Evolutionary conservation across 1,140 invertebrate species (phyloP).

Genomic region (Euborellia annulipes): DNA sequence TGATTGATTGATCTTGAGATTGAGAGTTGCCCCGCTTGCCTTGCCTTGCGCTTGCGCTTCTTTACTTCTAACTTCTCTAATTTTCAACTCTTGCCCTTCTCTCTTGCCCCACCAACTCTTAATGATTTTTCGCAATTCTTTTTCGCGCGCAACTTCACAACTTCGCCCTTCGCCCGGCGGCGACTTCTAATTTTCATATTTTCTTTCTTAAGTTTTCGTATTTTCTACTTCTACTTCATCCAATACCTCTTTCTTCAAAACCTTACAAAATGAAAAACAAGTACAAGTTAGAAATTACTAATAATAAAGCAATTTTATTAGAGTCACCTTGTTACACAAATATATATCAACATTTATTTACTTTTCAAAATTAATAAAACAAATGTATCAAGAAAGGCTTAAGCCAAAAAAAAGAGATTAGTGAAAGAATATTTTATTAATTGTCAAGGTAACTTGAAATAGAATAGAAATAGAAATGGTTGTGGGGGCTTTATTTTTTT

Average conservation of each 20-base stretch:
- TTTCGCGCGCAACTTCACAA: too few relatives aligned
- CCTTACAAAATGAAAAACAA: constrained; percentile 36
- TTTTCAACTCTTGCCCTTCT: not conserved
- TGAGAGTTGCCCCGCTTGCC: too few relatives aligned
- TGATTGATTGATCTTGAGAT: too few relatives aligned
- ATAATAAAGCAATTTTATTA: constrained; percentile 18
- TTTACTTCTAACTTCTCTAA: not conserved
- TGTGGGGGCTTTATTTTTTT: too few relatives aligned
- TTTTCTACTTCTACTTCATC: constrained; percentile 21
- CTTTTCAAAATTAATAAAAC: constrained; percentile 14
- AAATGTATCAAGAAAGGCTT: constrained; percentile 7
- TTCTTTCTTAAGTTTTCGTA: not conserved
- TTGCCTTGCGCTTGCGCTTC: too few relatives aligned
- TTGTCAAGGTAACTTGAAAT: not conserved
- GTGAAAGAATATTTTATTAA: constrained; percentile 17
- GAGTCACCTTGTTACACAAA: too few relatives aligned
- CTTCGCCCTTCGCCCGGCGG: not conserved
- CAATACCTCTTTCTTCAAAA: constrained; percentile 38
- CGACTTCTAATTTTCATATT: constrained; percentile 1
- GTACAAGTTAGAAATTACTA: constrained; percentile 30
- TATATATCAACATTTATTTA: constrained; percentile 12
- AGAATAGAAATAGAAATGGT: too few relatives aligned
- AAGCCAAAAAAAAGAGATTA: constrained; percentile 8
- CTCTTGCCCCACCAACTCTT: not conserved
- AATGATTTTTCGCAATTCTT: not conserved